Evolutionary conservation across 1,140 invertebrate species (phyloP), one percentile per base, ranked within the genome.

Genomic region (Drosophila quadrilineata): DNA sequence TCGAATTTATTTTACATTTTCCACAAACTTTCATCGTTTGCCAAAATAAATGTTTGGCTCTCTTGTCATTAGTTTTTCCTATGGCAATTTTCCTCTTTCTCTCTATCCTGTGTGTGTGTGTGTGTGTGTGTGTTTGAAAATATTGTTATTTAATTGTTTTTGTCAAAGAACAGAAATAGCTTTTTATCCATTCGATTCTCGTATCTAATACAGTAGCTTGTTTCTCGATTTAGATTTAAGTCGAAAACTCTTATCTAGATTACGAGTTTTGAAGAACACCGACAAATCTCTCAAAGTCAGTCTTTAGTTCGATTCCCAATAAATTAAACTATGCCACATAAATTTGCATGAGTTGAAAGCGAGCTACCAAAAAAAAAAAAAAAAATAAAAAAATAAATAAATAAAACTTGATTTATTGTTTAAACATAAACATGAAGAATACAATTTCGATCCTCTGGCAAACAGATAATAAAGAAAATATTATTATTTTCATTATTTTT

Each of bases 141-240:
- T 77, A 84, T 84, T 79, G 74, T 12, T 50, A 74, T 84, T 84
- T 84, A 84, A 85, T 84, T 75, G 76, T 41, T 70, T 68, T 82
- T 76, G 76, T 33, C 65, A 41, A 33, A 36, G 38, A 54, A 6
- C 29, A 0, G 22, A 24, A 10, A 4, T 26, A 29, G 12, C 5
- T 29, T 28, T 9, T 75, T 66, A 75, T 75, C 67, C n/a, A n/a
- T 50, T 29, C 49, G 22, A 10, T 10, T 38, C 10, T 6, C 10
- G 8, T 16, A 75, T 71, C 60, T 28, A 50, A 43, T 49, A 82
- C 75, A 82, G 71, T 80, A 82, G 75, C 76, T 19, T 33, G 35
- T 16, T 59, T n/a, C n/a, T n/a, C n/a, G 54, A 72, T 53, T 24
- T 24, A 46, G 28, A 31, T 46, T 45, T 45, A 67, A 59, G 46